Evolutionary conservation across 2,888 invertebrate species (phyloP), one percentile per base, ranked within the genome.

Genomic region (Pharmacophagus antenor): DNA sequence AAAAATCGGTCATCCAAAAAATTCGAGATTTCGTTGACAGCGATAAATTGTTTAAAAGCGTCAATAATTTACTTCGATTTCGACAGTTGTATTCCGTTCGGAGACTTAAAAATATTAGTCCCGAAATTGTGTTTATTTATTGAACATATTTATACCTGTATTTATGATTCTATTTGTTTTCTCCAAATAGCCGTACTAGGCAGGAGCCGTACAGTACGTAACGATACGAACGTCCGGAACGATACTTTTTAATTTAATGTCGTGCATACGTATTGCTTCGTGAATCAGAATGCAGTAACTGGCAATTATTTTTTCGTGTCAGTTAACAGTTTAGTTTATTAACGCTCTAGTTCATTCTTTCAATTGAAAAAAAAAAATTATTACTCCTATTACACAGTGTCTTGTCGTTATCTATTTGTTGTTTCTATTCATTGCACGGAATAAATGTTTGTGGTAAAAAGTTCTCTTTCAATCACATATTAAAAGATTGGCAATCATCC

Each of bases 11-110:
- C 37, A 23, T 47, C 37, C 18, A 49, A 56, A 47, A 23, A 48
- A 42, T 49, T 42, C 18, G 42, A 49, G 56, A 56, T 48, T 37
- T 56, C 48, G 42, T 56, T 50, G 41, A 56, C 56, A 25, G 23
- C 56, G 27, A 49, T 56, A 56, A 47, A 56, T 56, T 56, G 56
- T 56, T 56, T 56, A 48, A 56, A 48, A 56, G 48, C 56, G 22
- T 41, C 37, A 41, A 48, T 48, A 49, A 37, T 56, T 56, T 56
- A 48, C 15, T 56, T 48, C 47, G n/a, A 23, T 48, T 48, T 56
- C 42, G 49, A 56, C 56, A 49, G n/a, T 48, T 56, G 56, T 48
- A 37, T 56, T 56, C 37, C 56, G 37, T 47, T 48, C 55, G 37
- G 0, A 21, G 47, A 18, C 48, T 55, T 48, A 18, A 55, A 48